A percentile compares a stretch with the other conserved stretches of the same genome.
These are phyloP conservation scores for Sepioteuthis lessoniana DNA, from an alignment of 2,888 invertebrate species.

Conservation along the genomic window DNA sequence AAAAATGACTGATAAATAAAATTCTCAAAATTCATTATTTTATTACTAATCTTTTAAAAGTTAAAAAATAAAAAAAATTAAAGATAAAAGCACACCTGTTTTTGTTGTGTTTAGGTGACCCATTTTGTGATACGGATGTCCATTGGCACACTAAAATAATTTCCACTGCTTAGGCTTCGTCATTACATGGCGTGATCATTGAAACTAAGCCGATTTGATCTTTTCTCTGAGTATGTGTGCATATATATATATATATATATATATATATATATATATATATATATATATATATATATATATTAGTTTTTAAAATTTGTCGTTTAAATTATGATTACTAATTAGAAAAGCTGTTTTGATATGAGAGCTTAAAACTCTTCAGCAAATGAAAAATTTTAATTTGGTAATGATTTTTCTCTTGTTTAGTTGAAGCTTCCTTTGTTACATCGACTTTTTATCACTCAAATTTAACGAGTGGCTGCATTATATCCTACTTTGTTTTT, in stretches of 20 bases:
- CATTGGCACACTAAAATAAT: neutral
- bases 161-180: neutral
- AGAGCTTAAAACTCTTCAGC: neutral
- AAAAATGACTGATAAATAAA: too few relatives aligned
- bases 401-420: neutral
- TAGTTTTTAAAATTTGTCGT: neutral
- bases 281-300: neutral
- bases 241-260: neutral
- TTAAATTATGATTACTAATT: neutral
- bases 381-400: neutral
- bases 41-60: too few relatives aligned
- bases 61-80: too few relatives aligned
- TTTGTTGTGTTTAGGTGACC: constrained; percentile 3
- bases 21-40: too few relatives aligned
- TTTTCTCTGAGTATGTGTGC: too few relatives aligned
- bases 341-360: neutral
- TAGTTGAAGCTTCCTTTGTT: neutral
- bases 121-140: neutral
- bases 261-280: neutral
- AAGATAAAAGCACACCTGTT: neutral
- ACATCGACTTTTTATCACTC: neutral
- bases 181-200: neutral
- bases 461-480: too few relatives aligned
- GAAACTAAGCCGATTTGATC: neutral
- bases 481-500: too few relatives aligned